A percentile compares a stretch with the other conserved stretches of the same genome.
phyloP scores from a whole-genome alignment of 1,140 invertebrate species.

The Sipha flava region DNA sequence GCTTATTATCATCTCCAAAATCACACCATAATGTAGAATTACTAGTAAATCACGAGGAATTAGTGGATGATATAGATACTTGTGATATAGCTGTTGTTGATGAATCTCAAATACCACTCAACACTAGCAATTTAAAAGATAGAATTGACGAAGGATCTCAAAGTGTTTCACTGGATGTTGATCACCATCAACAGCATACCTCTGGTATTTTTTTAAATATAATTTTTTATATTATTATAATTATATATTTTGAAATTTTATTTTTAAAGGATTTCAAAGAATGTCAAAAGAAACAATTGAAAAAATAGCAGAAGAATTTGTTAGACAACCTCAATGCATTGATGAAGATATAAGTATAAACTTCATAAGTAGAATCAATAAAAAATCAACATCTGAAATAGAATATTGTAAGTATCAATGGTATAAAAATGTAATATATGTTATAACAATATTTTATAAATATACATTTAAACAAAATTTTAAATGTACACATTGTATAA shows the following conservation, averaged over 20 bases:
- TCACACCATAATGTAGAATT: conserved; percentile 26
- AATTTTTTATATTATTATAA: background rate
- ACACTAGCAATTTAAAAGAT: background rate
- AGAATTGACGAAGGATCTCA: conserved; percentile 9
- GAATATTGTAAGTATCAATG: background rate
- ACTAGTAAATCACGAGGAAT: conserved; percentile 16
- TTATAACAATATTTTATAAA: no score
- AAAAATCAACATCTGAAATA: background rate
- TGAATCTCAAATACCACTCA: conserved; percentile 20
- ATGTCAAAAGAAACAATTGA: conserved; percentile 30
- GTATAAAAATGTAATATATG: no score
- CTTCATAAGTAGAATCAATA: conserved; percentile 7
- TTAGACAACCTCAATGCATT: conserved; percentile 20
- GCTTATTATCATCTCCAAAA: conserved; percentile 17
- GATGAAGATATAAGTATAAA: conserved; percentile 28
- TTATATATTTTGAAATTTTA: background rate
- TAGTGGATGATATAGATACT: conserved; percentile 20
- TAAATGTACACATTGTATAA: no score
- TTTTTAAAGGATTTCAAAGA: conserved; percentile 23
- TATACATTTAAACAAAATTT: no score
- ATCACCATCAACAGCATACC: conserved; percentile 7
- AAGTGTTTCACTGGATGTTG: background rate
- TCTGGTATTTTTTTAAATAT: background rate
- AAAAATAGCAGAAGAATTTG: conserved; percentile 27
- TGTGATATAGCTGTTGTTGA: conserved; percentile 29